Base-by-base conservation (phyloP, 2,888 invertebrate species). In the Myathropa florea region DNA sequence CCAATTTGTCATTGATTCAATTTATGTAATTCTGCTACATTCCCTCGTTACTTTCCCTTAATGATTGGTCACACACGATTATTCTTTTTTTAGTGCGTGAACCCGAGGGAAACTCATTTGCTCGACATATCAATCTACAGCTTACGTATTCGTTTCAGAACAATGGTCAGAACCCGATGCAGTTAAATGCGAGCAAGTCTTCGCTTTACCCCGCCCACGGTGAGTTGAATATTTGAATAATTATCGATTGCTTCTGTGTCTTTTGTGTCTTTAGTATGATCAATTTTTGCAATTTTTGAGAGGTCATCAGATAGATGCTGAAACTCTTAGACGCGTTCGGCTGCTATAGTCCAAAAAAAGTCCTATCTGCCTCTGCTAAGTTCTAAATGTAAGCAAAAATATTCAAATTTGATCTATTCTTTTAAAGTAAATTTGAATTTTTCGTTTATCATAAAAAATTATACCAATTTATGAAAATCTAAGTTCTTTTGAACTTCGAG, bases 111-210 rank as follows among this genome's bases (percentile, higher is more conserved):
- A 92, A 94, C 93, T 94, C 95, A 93, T 97, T 96, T 93, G 96
- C 97, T 89, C 94, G 97, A 90, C 97, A 97, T 92, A 97, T 97
- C 93, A 97, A 97, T 94, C 95, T 97, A 89, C 97, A 97, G 93
- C 94, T 97, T 91, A 97, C 97, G 63, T 97, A 97, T 93, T 97
- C 97, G 89, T 97, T 97, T 94, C 96, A 96, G 94, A 96, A 96
- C 94, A 96, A 96, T 91, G 94, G 95, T 67, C 95, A 92, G 89
- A 92, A 92, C 89, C 89, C 92, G 86, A 91, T 93, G 91, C 93
- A 92, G 89, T 89, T 92, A 90, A 92, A 92, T 90, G 92, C 92
- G 90, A 92, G 90, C 89, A 93, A 93, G 88, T 91, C 93, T 83
- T 92, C 93, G 88, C 89, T 95, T 87, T 95, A 94, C 92, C 94